phyloP scores from a whole-genome alignment of 1,140 invertebrate species.

The Orchestia grillus region DNA sequence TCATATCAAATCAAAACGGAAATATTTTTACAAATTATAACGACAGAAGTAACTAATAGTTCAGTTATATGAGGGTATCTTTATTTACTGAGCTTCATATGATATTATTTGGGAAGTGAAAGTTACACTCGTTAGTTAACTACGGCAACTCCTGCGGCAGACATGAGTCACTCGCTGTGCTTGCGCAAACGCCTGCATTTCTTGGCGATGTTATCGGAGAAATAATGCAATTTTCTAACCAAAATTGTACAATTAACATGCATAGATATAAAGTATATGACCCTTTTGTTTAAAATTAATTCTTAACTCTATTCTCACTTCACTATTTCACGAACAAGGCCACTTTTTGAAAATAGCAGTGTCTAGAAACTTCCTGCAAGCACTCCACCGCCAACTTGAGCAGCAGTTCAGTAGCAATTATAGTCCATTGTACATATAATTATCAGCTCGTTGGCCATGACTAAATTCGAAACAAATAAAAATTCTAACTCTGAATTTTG shows the following conservation, averaged over 20 bases:
- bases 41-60: too few species aligned
- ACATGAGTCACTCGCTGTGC: constrained; percentile 17
- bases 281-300: not conserved
- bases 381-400: not conserved
- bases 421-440: too few species aligned
- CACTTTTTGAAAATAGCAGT: not conserved
- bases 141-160: not conserved
- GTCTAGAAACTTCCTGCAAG: not conserved
- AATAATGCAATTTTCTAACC: not conserved
- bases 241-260: not conserved
- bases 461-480: not conserved
- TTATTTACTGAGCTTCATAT: too few species aligned
- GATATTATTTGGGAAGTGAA: not conserved
- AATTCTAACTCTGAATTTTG: not conserved
- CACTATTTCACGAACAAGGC: not conserved
- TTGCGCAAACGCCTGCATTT: not conserved
- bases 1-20: too few species aligned
- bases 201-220: not conserved
- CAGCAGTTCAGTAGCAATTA: not conserved
- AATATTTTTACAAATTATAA: too few species aligned
- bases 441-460: not conserved
- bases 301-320: not conserved
- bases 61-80: too few species aligned
- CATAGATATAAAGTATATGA: not conserved
- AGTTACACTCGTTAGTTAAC: not conserved